Conservation (phyloP, 2,113 vertebrate species). For the Ammodytes dubius region DNA sequence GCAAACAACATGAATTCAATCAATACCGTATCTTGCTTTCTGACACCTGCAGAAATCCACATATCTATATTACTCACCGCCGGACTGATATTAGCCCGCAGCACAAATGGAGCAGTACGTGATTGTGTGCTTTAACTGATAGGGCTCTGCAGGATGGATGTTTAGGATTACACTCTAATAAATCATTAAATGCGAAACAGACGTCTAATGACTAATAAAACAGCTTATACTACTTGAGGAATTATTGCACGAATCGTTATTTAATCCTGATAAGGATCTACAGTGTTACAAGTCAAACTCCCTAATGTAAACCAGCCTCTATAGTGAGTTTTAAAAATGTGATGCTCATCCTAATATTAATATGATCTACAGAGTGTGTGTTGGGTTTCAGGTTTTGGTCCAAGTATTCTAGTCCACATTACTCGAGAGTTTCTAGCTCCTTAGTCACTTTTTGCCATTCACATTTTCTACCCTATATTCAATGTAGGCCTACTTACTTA, state of each 20-base stretch:
- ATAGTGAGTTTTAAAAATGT: not conserved
- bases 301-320: not conserved
- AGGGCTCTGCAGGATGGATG: slow-evolving; percentile 25
- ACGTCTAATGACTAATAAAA: slow-evolving; percentile 7
- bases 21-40: slow-evolving; percentile 64
- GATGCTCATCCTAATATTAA: too few relatives aligned
- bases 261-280: not conserved
- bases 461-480: too few relatives aligned
- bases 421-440: too few relatives aligned
- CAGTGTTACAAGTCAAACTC: not conserved
- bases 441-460: too few relatives aligned
- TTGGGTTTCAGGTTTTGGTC: too few relatives aligned
- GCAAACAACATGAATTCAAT: slow-evolving; percentile 31
- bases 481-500: too few relatives aligned
- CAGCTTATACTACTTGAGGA: not conserved
- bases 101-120: slow-evolving; percentile 5
- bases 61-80: slow-evolving; percentile 74
- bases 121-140: slow-evolving; percentile 66
- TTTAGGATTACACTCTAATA: slow-evolving; percentile 40
- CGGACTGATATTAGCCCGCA: slow-evolving; percentile 70
- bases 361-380: too few relatives aligned
- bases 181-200: slow-evolving; percentile 9
- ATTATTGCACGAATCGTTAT: not conserved
- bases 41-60: slow-evolving; percentile 68
- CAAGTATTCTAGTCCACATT: too few relatives aligned